phyloP scores from a whole-genome alignment of 2,113 vertebrate species.

The Lamprotornis superbus region DNA sequence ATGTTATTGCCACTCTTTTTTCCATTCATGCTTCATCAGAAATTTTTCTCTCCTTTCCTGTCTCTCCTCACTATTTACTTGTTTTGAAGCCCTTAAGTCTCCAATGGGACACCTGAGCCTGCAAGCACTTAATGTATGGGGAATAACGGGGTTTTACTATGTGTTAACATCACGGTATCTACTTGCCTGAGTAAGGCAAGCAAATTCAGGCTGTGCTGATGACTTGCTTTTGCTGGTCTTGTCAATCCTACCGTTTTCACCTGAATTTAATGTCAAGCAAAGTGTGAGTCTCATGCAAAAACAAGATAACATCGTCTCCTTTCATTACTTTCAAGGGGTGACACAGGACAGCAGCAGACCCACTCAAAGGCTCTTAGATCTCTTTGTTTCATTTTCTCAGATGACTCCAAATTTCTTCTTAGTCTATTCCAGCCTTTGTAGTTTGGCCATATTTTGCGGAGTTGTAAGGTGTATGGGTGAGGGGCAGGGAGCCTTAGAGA shows the following conservation, averaged over 20 bases:
- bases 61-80: neutral
- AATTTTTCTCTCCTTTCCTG: neutral
- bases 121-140: neutral
- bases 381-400: neutral
- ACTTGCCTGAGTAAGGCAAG: neutral
- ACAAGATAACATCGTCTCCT: neutral
- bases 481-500: neutral
- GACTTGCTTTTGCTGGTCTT: neutral
- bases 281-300: neutral
- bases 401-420: neutral
- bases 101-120: neutral
- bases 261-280: neutral
- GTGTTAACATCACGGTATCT: neutral
- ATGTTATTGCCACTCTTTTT: constrained; percentile 4
- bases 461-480: neutral
- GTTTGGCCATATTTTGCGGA: neutral
- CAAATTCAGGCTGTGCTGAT: neutral
- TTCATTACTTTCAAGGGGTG: neutral
- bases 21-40: neutral
- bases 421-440: neutral
- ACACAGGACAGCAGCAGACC: neutral
- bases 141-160: neutral
- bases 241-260: neutral
- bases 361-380: neutral
- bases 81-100: neutral